Conservation (phyloP, 2,888 invertebrate species). For the Acanthosepion lycidas region DNA sequence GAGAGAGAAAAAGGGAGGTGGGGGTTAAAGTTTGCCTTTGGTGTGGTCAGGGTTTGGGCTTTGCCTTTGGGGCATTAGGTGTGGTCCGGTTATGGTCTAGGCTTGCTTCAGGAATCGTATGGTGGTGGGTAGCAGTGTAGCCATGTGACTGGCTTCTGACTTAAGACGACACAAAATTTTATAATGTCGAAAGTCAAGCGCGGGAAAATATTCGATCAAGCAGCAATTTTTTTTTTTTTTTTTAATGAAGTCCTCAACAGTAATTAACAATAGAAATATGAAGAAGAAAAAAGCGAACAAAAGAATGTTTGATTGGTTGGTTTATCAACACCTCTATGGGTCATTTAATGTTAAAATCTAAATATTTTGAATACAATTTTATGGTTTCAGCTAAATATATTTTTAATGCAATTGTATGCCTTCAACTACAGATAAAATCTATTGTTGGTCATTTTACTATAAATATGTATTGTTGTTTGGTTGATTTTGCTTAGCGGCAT, state of each 20-base stretch:
- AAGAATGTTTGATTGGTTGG: not conserved
- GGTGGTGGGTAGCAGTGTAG: not conserved
- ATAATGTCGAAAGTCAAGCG: not conserved
- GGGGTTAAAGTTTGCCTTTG: not conserved
- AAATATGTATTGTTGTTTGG: too few relatives aligned
- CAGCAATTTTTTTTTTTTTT: not conserved
- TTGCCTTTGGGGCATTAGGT: not conserved
- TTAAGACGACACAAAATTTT: not conserved
- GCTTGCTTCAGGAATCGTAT: not conserved
- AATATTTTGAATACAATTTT: too few relatives aligned
- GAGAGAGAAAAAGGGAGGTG: not conserved
- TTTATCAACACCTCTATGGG: too few relatives aligned
- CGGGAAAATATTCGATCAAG: not conserved
- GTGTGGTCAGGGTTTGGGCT: not conserved
- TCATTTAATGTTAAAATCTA: too few relatives aligned
- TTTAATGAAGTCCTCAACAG: not conserved
- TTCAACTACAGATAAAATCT: too few relatives aligned
- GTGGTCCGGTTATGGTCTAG: not conserved
- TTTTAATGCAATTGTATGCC: too few relatives aligned
- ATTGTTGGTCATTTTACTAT: too few relatives aligned
- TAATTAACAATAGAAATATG: not conserved
- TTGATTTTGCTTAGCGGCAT: too few relatives aligned
- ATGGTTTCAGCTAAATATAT: too few relatives aligned
- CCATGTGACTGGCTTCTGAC: not conserved
- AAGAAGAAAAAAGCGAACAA: not conserved